Conservation (phyloP, 2,113 vertebrate species). For the Heloderma charlesbogerti region DNA sequence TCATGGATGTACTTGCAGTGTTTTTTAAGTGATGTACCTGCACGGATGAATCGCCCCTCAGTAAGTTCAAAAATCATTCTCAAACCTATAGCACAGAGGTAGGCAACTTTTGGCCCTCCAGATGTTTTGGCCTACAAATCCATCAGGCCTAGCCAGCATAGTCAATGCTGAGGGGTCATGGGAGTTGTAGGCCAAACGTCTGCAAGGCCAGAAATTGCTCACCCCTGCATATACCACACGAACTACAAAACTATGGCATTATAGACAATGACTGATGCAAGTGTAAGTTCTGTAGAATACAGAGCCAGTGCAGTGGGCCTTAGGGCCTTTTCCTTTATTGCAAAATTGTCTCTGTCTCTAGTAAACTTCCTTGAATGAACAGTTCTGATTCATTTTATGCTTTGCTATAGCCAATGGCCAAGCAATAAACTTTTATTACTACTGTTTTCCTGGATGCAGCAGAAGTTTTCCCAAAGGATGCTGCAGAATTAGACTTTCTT, state of each 20-base stretch:
- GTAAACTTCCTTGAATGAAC: not conserved
- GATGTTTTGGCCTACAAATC: no score
- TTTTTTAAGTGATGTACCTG: not conserved
- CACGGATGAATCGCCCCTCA: not conserved
- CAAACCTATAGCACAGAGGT: not conserved
- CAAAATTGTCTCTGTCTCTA: not conserved
- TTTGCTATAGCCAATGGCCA: not conserved
- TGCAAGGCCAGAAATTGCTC: no score
- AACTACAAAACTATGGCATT: not conserved
- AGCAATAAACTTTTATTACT: not conserved
- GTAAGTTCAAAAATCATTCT: not conserved
- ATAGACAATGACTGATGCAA: not conserved
- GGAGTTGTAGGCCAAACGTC: no score
- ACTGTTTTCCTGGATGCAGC: not conserved
- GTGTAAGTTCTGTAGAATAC: not conserved
- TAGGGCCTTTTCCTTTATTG: not conserved
- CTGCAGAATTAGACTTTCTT: not conserved
- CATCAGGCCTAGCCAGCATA: no score
- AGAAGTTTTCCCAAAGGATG: not conserved
- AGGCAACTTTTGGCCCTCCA: no score
- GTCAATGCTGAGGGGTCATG: no score
- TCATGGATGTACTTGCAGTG: no score
- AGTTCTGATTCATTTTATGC: not conserved
- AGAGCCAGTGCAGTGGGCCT: not conserved
- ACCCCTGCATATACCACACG: no score